Percentiles rank a stretch among this genome's conserved stretches.
Evolutionary conservation across 2,888 invertebrate genomes (phyloP).

Genomic region (Strigamia crassipes): DNA sequence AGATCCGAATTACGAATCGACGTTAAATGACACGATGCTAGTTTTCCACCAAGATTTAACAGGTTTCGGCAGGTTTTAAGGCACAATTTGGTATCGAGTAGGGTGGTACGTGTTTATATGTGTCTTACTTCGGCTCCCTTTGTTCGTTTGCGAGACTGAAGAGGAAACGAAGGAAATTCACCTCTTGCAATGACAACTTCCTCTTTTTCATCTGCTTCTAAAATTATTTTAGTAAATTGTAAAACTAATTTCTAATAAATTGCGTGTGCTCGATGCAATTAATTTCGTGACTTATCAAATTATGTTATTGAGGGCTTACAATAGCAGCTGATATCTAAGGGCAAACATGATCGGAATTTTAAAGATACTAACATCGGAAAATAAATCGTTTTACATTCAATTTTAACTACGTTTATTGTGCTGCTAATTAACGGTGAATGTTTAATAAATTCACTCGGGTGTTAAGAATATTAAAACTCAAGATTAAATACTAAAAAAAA

Average conservation of each 20-base stretch:
- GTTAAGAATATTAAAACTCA: neutral
- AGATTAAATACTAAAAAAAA: neutral
- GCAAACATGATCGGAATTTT: constrained; percentile 29
- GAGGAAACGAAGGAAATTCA: constrained; percentile 35
- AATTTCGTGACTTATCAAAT: neutral
- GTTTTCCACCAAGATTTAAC: neutral
- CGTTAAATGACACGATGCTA: neutral
- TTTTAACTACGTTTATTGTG: neutral
- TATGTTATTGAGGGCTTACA: neutral
- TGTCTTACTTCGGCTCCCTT: constrained; percentile 38
- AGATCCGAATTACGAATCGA: neutral
- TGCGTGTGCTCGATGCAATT: neutral
- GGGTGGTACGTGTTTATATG: constrained; percentile 19
- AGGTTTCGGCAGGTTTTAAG: neutral
- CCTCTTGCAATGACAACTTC: constrained; percentile 25
- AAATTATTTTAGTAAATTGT: neutral
- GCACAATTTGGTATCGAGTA: constrained; percentile 23
- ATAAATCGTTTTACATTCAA: neutral
- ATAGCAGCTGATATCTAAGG: neutral
- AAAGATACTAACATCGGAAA: neutral
- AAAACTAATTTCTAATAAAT: neutral
- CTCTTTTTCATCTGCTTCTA: neutral
- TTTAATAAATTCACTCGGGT: neutral
- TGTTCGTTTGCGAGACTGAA: constrained; percentile 37
- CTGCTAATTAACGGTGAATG: neutral